Evolutionary conservation across 2,113 vertebrate species (phyloP).

Genomic region (Ahaetulla prasina): DNA sequence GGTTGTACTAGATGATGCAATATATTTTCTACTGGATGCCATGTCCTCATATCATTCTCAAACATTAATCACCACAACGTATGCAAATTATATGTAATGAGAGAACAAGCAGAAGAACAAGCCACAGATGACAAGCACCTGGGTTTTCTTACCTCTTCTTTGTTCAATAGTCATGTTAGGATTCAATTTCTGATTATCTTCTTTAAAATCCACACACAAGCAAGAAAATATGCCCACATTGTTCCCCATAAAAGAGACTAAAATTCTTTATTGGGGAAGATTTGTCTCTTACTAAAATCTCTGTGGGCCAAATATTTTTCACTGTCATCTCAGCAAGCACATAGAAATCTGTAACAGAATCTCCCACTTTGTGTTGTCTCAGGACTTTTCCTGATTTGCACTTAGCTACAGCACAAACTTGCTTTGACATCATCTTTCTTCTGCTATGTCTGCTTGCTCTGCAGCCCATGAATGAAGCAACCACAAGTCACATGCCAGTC

Average conservation of each 20-base stretch:
- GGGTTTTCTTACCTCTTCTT: not conserved
- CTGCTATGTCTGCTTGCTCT: not conserved
- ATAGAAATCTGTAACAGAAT: too few relatives aligned
- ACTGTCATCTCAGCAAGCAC: too few relatives aligned
- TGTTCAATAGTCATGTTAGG: not conserved
- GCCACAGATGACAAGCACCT: not conserved
- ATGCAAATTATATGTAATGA: not conserved
- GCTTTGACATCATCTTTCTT: not conserved
- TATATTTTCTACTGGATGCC: not conserved
- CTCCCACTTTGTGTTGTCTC: too few relatives aligned
- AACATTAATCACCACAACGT: not conserved
- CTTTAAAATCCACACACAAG: not conserved
- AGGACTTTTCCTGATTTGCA: not conserved
- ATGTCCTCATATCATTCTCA: not conserved
- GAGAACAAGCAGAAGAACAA: not conserved
- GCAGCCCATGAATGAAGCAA: not conserved
- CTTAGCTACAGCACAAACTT: not conserved
- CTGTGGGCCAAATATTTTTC: too few relatives aligned
- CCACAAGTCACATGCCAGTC: not conserved
- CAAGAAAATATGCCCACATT: too few relatives aligned
- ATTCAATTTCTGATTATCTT: not conserved
- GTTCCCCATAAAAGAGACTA: too few relatives aligned
- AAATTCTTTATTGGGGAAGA: too few relatives aligned
- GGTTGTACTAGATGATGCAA: not conserved
- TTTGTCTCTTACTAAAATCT: too few relatives aligned